These are phyloP conservation scores for Montipora foliosa DNA, from an alignment of 64 coral and sea anemone species.

Conservation along the genomic window DNA sequence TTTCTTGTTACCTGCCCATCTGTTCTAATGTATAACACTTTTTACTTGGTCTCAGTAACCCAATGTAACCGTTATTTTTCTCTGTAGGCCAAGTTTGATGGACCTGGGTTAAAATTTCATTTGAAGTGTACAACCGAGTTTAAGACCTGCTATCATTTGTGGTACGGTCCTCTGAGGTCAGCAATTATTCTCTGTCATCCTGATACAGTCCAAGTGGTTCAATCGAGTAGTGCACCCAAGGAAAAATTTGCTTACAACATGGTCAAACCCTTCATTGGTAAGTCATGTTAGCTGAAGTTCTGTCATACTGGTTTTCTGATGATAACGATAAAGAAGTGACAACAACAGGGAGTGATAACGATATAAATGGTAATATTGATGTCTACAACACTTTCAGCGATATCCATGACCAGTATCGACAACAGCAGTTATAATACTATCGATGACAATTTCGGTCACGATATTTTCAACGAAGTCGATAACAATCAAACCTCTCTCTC, in stretches of 20 bases:
- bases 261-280: conserved; percentile 73
- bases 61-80: neutral
- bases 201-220: conserved; percentile 47
- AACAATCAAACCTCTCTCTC: too few relatives aligned
- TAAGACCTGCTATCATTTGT: conserved; percentile 64
- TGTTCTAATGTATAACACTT: too few relatives aligned
- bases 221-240: conserved; percentile 67
- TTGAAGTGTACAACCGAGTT: conserved; percentile 56
- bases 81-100: conserved; percentile 68
- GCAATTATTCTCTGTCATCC: conserved; percentile 65
- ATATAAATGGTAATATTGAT: too few relatives aligned
- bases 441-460: too few relatives aligned
- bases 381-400: too few relatives aligned
- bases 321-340: too few relatives aligned
- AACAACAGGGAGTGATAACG: too few relatives aligned
- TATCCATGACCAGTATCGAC: too few relatives aligned
- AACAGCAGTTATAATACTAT: too few relatives aligned
- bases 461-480: too few relatives aligned
- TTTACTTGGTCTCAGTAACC: neutral
- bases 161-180: conserved; percentile 58
- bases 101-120: conserved; percentile 67
- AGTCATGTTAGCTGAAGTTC: neutral
- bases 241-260: conserved; percentile 71
- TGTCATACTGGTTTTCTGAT: too few relatives aligned
- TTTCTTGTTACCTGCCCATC: too few relatives aligned